Base-by-base conservation (phyloP, 1,140 invertebrate genomes). In the Drosophila bipectinata region DNA sequence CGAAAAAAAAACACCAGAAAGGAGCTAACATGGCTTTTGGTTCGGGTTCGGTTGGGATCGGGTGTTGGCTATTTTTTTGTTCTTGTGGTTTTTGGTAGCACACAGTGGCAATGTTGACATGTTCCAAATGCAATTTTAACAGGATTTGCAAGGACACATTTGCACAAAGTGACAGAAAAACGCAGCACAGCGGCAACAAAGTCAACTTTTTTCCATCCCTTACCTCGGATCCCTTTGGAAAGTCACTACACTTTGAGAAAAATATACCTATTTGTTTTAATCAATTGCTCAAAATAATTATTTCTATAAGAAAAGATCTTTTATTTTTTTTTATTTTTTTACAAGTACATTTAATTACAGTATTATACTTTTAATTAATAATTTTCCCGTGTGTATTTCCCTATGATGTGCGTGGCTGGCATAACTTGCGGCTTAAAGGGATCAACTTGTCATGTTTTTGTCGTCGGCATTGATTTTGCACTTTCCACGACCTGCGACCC, bases 51-150 rank as follows among this genome's bases (percentile, higher is more conserved):
- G 52, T 37, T 55, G 52, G 45, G 32, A 61, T 67, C 30, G 49
- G 32, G 66, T 47, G 32, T 48, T 28, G 32, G 30, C 28, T 4
- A 4, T 44, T 56, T 82, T 72, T 49, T 66, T 44, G n/a, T 63
- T 79, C 80, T 79, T 68, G 72, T 62, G 80, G 57, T 79, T 84
- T 83, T 83, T 14, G 64, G 75, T 61, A 59, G 64, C 64, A 56
- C 66, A 55, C 73, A 77, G 81, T 74, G 72, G 77, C 76, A 88
- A 83, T 82, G 83, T 88, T 88, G 83, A 88, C 83, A 88, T 88
- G 84, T 88, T 88, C 79, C 83, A 88, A 88, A 88, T 88, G 83
- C 83, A 88, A 88, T 88, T 88, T 88, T 88, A 88, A 88, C 83
- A 88, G 83, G 83, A 88, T 88, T 88, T 88, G 83, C 83, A 88